Evolutionary conservation across 1,140 invertebrate species (phyloP), one percentile per base, ranked within the genome.

Genomic region (Achroia grisella): DNA sequence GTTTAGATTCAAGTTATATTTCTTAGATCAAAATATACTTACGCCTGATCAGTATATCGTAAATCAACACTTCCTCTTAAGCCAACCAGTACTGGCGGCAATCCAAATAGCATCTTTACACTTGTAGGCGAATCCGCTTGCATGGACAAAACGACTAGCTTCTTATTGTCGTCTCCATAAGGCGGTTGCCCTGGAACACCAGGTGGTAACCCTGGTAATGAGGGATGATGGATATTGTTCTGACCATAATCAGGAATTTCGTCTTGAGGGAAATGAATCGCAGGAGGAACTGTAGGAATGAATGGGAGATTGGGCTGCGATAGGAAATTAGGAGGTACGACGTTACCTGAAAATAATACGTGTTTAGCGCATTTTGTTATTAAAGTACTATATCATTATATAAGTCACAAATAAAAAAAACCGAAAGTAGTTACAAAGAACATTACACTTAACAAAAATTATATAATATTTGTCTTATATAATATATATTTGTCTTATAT

Each of bases 31-130:
- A 23, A 23, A 13, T 35, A 13, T 39, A 89, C 88, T 87, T 88
- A 93, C 92, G 84, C 76, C 52, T 89, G 89, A 62, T 94, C 91
- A 4, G 94, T 95, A 62, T 95, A 96, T 59, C 93, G 88, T 44
- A 96, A 80, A 78, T 95, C 93, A 1, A 96, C 92, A 48, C 93
- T 89, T 41, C 94, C 95, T 63, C 94, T 91, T 17, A 96, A 86
- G 34, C 94, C 94, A n/a, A 97, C 93, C 52, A 95, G 89, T 0
- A 95, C 86, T 23, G 89, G 82, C 0, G 95, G 94, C 8, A 97
- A 90, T 5, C 91, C 92, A 71, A 97, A 96, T 1, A 94, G 88
- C 46, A 97, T 88, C 52, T 93, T 90, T 1, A 96, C 90, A 29
- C 92, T 93, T 15, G 91, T 90, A 0, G 93, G 89, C 56, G 95